Evolutionary conservation across 2,113 vertebrate genomes (phyloP).

Genomic region (Amphiprion percula): DNA sequence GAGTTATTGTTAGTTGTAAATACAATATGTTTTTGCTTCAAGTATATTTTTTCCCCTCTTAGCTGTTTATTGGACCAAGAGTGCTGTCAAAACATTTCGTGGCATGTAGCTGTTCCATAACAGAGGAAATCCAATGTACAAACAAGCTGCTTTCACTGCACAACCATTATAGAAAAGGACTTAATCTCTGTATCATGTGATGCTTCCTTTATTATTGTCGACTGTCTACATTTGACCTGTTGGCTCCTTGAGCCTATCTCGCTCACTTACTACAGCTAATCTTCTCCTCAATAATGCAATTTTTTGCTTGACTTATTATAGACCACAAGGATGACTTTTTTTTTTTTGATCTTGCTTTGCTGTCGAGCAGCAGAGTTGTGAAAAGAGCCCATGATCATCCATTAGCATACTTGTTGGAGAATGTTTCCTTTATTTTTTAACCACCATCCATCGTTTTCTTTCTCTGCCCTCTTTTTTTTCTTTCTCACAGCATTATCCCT

Average conservation of each 20-base stretch:
- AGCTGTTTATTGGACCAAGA: background rate
- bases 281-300: constrained; percentile 1
- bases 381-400: constrained; percentile 9
- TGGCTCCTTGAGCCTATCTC: constrained; percentile 16
- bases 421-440: constrained; percentile 21
- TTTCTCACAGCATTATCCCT: constrained; percentile 56
- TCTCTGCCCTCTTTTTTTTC: background rate
- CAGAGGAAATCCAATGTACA: background rate
- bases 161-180: background rate
- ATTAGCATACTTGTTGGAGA: constrained; percentile 43
- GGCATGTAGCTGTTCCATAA: too few species aligned
- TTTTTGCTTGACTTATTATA: constrained; percentile 5
- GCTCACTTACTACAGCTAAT: constrained; percentile 31
- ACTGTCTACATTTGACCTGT: constrained; percentile 43
- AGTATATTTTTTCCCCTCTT: background rate
- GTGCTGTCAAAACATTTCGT: background rate
- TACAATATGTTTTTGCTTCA: background rate
- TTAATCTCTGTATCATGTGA: constrained; percentile 31
- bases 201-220: background rate
- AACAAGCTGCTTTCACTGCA: constrained; percentile 5
- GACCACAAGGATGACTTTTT: constrained; percentile 16
- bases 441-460: constrained; percentile 22
- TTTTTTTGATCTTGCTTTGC: constrained; percentile 5
- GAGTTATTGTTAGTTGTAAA: background rate
- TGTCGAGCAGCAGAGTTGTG: constrained; percentile 4